These are phyloP conservation scores for Petrolisthes cinctipes DNA, from an alignment of 2,888 invertebrate genomes.

Conservation along the genomic window DNA sequence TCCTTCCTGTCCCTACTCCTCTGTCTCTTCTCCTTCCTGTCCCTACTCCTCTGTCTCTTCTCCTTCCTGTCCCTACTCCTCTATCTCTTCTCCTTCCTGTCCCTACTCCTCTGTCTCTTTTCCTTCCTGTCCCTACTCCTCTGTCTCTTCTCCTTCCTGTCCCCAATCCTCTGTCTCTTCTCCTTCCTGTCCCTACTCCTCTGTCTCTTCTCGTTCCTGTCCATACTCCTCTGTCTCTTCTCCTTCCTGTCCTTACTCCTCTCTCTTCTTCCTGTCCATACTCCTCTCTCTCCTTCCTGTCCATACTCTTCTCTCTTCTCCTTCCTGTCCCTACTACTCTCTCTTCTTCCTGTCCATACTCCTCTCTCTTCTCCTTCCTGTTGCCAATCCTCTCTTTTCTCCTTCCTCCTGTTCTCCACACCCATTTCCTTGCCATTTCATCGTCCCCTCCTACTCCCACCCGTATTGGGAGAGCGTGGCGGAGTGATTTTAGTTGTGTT, in stretches of 20 bases:
- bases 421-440: background rate
- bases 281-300: no score
- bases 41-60: no score
- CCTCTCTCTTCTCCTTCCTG: background rate
- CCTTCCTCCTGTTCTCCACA: background rate
- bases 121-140: no score
- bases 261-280: no score
- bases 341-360: background rate
- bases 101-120: background rate
- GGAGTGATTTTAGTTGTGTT: background rate
- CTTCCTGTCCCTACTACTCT: background rate
- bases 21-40: background rate
- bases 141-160: no score
- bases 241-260: no score
- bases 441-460: background rate
- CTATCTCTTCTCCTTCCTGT: background rate
- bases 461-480: background rate
- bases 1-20: background rate
- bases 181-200: no score
- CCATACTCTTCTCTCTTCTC: no score
- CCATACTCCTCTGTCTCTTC: no score
- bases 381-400: background rate
- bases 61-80: background rate
- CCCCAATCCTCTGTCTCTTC: no score
- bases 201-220: no score